phyloP scores from a whole-genome alignment of 2,888 invertebrate species.

The Meloe dianella region DNA sequence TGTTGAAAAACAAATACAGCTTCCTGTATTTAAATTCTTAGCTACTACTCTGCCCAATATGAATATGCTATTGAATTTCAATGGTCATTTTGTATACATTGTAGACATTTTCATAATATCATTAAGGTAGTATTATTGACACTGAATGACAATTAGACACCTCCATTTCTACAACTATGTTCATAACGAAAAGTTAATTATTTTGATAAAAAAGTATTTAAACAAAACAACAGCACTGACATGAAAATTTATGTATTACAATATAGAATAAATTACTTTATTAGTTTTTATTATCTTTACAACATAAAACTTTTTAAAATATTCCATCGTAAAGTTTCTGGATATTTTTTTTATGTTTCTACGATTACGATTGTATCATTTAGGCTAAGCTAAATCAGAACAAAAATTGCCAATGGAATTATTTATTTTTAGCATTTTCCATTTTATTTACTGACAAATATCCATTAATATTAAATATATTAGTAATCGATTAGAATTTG shows the following conservation, averaged over 20 bases:
- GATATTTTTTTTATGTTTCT: background rate
- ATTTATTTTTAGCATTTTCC: background rate
- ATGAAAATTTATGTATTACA: conserved; percentile 7
- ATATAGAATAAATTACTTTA: conserved; percentile 1
- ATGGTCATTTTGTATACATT: background rate
- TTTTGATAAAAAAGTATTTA: background rate
- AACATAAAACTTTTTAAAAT: background rate
- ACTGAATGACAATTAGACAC: background rate
- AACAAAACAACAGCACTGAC: background rate
- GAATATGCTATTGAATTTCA: background rate
- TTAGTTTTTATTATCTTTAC: background rate
- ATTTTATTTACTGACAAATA: background rate
- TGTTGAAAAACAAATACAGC: background rate
- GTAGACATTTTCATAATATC: background rate
- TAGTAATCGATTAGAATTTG: no score
- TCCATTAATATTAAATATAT: no score
- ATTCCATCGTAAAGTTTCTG: background rate
- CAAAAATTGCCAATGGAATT: background rate
- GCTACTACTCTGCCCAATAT: background rate
- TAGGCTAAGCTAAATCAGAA: background rate
- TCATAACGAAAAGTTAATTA: background rate
- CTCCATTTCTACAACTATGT: background rate
- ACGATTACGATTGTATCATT: background rate
- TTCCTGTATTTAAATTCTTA: background rate
- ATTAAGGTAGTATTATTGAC: background rate